Base-by-base conservation (phyloP, 2,113 vertebrate genomes). In the Colistium nudipinnis region DNA sequence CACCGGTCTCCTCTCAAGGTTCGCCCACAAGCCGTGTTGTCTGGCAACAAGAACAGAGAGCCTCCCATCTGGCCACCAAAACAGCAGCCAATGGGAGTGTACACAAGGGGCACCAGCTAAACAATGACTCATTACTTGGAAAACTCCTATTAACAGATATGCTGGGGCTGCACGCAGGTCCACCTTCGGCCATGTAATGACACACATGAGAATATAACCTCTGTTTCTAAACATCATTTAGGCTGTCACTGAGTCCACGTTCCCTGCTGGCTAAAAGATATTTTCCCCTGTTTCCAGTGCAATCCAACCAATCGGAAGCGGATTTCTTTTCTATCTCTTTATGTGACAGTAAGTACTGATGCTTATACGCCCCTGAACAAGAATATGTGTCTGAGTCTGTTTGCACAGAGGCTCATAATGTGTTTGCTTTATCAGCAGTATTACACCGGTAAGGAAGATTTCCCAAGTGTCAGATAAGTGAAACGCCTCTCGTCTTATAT, bases 21-120 rank as follows among this genome's bases (percentile, higher is more conserved):
- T 79, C 79, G 62, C 8, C 70, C 56, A 39, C 74, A 73, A 75
- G 72, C 83, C 84, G 76, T 81, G 77, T 73, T 67, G 69, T 77
- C 72, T 78, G 70, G 72, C 70, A 30, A 65, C 67, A 55, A 84
- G 84, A 86, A n/a, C n/a, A 85, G 73, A 86, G 73, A 86, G 70
- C 62, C 43, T 61, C 85, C 70, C 78, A 82, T 82, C 78, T 80
- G 83, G 77, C 60, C 19, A 52, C 27, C 62, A 44, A 67, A 80
- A 80, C 70, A 74, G 51, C 77, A 69, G 67, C 74, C 72, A 77
- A 69, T 60, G 65, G 47, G 54, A 82, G 61, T 70, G 48, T 53
- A 70, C 68, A 71, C 48, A 78, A 55, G 62, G 60, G 62, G 63
- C 12, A 1, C 52, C 38, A 59, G 61, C 45, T 43, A 73, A 33